Conservation (phyloP, 2,113 vertebrate species). For the Entomyzon cyanotis region DNA sequence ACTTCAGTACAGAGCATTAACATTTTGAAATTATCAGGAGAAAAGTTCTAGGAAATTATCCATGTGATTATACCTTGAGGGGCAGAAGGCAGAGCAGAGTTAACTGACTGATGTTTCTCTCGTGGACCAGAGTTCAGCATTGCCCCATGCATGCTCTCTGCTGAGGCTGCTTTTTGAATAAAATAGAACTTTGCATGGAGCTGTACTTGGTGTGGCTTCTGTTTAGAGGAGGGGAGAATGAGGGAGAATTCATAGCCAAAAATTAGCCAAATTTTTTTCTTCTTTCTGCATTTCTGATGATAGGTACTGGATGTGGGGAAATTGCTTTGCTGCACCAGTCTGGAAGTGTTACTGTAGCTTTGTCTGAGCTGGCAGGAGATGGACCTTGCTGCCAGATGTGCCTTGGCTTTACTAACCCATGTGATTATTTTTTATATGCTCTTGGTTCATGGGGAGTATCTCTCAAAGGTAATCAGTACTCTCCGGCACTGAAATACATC, state of each 20-base stretch:
- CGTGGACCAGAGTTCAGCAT: neutral
- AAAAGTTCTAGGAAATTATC: neutral
- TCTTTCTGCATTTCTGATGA: neutral
- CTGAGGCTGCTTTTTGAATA: neutral
- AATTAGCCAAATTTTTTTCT: neutral
- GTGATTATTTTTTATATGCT: neutral
- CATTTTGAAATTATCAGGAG: neutral
- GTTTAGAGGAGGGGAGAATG: neutral
- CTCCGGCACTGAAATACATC: fast-evolving
- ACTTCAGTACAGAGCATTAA: neutral
- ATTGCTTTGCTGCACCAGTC: neutral
- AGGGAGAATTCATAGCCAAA: neutral
- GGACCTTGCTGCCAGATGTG: neutral
- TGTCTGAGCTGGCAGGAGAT: neutral
- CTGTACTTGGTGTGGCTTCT: neutral
- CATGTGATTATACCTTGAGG: neutral
- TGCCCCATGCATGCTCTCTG: neutral
- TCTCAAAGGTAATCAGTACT: neutral
- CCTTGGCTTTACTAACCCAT: neutral
- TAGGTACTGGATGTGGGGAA: neutral
- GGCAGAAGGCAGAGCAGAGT: neutral
- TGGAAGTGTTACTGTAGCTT: neutral
- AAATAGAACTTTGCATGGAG: neutral
- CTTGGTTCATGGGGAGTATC: neutral
- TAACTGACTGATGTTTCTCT: neutral